Base-by-base conservation (phyloP, 2,113 vertebrate species). In the Andinoacara biseriatus region DNA sequence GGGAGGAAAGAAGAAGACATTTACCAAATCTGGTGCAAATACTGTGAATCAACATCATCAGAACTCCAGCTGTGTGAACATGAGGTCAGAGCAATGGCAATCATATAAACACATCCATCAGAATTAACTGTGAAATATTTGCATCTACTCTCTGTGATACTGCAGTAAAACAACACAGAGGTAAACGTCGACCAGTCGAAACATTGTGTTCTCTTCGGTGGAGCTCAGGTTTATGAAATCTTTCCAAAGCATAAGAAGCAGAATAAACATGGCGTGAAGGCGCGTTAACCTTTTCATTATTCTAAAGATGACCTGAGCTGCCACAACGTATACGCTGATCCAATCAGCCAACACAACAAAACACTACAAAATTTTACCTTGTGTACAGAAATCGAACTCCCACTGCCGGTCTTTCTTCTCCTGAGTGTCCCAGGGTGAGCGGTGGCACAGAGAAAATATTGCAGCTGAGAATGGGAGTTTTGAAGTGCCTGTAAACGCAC, bases 401-500 rank as follows among this genome's bases (percentile, higher is more conserved):
- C 2, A 20, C 72, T 52, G 65, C 69, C 1, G 49, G 2, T 52
- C 40, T 22, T 24, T 26, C 11, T 3, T 62, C 24, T 3, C 20
- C 61, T 58, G 3, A 6, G 20, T 61, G 29, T 65, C 59, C 74
- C 61, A 22, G 11, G 17, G 14, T 9, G 10, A 14, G 49, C 40
- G 10, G 38, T 22, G 59, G 60, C 81, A 43, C 10, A 15, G 38
- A 72, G 81, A 35, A 75, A 76, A 81, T 77, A 14, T 52, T 77
- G 40, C 9, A 5, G 54, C 75, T 13, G 75, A 84, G 78, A 82
- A 60, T 18, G 80, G 43, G 18, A 83, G 60, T 86, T 86, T 63
- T 83, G 57, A 69, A 81, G 57, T 17, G 5, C 5, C 24, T 10
- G 84, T 20, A 83, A 15, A 76, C 63, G 38, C 40, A 57, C 65